These are phyloP conservation scores for Acipenser ruthenus DNA, from an alignment of 2,797 vertebrate genomes.

Conservation along the genomic window DNA sequence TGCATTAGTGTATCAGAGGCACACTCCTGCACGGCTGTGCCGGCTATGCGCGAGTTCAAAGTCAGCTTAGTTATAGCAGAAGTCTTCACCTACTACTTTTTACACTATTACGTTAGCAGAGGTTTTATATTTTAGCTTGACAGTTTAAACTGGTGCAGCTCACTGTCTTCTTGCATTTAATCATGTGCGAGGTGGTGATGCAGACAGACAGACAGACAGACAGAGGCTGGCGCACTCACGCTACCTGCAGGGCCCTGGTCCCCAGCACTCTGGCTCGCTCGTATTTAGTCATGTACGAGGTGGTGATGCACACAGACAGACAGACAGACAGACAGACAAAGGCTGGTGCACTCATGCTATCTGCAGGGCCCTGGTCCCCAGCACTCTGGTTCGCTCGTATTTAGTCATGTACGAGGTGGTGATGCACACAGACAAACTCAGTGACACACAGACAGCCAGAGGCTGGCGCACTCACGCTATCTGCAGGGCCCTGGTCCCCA, in stretches of 20 bases:
- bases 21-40: too few relatives aligned
- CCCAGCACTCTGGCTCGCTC: conserved; percentile 90
- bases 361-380: conserved; percentile 90
- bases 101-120: too few relatives aligned
- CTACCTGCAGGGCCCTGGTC: conserved; percentile 90
- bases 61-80: too few relatives aligned
- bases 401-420: conserved; percentile 97
- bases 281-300: conserved; percentile 94
- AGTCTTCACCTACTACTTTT: too few relatives aligned
- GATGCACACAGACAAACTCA: conserved; percentile 58
- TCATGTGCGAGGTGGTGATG: background rate
- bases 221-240: conserved; percentile 64
- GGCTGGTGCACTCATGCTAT: conserved; percentile 78
- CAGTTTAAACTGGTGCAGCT: too few relatives aligned
- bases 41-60: too few relatives aligned
- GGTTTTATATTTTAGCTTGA: too few relatives aligned
- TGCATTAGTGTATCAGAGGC: too few relatives aligned
- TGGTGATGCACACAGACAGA: conserved; percentile 68
- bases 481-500: conserved; percentile 90
- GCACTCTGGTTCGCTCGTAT: conserved; percentile 86
- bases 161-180: too few relatives aligned
- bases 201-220: background rate
- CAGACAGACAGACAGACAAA: background rate
- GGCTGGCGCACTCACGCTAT: conserved; percentile 78
- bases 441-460: background rate